Percentiles rank a stretch among this genome's conserved stretches.
phyloP scores from a whole-genome alignment of 2,113 vertebrate genomes.

The Cyphomyrus discorhynchus region DNA sequence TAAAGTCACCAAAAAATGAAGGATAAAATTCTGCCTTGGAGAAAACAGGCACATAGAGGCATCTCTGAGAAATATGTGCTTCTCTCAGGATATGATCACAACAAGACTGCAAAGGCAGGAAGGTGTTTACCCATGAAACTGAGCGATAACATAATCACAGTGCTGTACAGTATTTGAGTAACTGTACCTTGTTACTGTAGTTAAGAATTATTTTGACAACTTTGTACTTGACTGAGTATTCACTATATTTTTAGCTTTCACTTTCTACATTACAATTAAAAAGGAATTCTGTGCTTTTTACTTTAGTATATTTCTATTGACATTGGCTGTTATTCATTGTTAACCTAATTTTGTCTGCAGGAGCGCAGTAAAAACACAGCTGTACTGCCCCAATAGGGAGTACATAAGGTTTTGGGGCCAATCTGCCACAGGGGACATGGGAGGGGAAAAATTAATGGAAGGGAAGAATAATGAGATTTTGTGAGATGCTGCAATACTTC shows the following conservation, averaged over 20 bases:
- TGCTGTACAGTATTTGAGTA: neutral
- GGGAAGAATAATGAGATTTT: neutral
- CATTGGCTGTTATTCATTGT: neutral
- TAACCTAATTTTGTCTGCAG: neutral
- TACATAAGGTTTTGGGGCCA: neutral
- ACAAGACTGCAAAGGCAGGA: neutral
- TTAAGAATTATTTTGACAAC: neutral
- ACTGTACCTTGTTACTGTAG: neutral
- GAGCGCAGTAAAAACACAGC: neutral
- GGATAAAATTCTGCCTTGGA: neutral
- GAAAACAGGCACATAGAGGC: conserved; percentile 18
- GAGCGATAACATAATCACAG: neutral
- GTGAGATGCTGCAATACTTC: neutral
- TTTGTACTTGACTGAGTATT: neutral
- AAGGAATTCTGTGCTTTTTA: neutral
- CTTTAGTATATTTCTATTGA: neutral
- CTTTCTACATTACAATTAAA: neutral
- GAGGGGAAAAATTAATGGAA: neutral
- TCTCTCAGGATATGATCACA: neutral
- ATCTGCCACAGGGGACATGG: neutral
- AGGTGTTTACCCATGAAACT: neutral
- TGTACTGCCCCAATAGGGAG: neutral
- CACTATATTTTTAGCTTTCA: neutral
- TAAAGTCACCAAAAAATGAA: neutral
- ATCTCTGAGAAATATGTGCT: neutral